A percentile compares a stretch with the other conserved stretches of the same genome.
Conservation (phyloP, 2,797 vertebrate species). For the Ibycter americanus region DNA sequence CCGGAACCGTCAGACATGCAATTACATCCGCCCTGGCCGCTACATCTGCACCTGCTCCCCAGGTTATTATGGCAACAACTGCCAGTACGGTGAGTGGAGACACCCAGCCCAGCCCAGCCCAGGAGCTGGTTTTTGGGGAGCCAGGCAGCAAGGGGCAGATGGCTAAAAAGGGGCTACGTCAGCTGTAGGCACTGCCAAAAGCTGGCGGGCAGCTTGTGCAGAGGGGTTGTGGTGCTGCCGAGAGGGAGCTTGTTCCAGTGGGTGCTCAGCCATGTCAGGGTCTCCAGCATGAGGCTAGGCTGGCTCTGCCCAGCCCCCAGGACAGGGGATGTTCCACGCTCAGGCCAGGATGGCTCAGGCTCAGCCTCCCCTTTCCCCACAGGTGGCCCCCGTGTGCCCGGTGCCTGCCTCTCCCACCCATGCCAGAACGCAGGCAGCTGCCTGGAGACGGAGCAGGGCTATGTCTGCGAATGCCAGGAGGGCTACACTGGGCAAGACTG, state of each 20-base stretch:
- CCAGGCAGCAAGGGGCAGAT: not conserved
- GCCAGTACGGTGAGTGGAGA: conserved; percentile 77
- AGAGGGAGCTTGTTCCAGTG: not conserved
- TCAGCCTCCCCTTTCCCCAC: not conserved
- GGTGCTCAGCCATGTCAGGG: accelerated
- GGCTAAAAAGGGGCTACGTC: not conserved
- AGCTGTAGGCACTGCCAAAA: not conserved
- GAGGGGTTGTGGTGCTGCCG: accelerated
- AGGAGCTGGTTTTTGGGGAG: not conserved
- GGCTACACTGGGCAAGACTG: conserved; percentile 74
- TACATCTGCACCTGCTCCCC: conserved; percentile 82
- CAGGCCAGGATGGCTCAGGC: not conserved
- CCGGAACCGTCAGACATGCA: conserved; percentile 75
- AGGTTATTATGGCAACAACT: conserved; percentile 82
- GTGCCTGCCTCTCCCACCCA: conserved; percentile 70
- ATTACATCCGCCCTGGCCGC: conserved; percentile 71
- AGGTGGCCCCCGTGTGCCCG: conserved; percentile 30
- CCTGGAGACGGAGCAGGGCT: conserved; percentile 69
- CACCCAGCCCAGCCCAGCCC: accelerated
- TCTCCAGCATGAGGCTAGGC: not conserved
- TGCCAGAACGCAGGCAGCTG: conserved; percentile 79
- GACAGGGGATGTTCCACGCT: not conserved
- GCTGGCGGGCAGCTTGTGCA: accelerated
- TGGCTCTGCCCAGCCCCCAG: accelerated
- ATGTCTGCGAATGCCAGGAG: conserved; percentile 74